A percentile compares a stretch with the other conserved stretches of the same genome.
phyloP scores from a whole-genome alignment of 2,888 invertebrate genomes.

The Macaria notata region DNA sequence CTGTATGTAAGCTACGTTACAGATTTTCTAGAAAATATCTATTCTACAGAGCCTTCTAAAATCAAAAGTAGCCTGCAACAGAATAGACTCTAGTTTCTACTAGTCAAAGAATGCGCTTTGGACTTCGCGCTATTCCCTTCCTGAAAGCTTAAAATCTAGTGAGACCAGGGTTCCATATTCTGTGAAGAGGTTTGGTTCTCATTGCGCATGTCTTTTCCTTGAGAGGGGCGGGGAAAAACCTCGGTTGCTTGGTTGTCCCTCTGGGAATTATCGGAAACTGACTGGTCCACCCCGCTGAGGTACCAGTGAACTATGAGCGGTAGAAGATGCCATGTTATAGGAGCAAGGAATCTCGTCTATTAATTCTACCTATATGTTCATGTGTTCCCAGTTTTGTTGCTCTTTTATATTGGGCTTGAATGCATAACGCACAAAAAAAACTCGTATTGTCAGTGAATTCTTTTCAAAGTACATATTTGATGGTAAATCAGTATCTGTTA shows the following conservation, averaged over 20 bases:
- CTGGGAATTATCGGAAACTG: slow-evolving; percentile 54
- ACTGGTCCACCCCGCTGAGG: slow-evolving; percentile 47
- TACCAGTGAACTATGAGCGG: slow-evolving; percentile 56
- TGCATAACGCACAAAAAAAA: too few species aligned
- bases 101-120: slow-evolving; percentile 41
- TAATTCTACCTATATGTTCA: too few species aligned
- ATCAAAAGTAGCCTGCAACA: background rate
- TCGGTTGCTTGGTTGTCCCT: slow-evolving; percentile 68
- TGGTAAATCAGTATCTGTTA: too few species aligned
- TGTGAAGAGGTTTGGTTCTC: slow-evolving; percentile 42
- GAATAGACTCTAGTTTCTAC: slow-evolving; percentile 1
- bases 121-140: slow-evolving; percentile 72
- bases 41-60: too few species aligned
- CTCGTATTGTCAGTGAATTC: too few species aligned
- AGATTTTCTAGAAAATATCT: too few species aligned
- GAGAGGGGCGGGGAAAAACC: slow-evolving; percentile 65
- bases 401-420: too few species aligned
- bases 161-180: slow-evolving; percentile 77
- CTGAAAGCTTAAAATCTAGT: slow-evolving; percentile 86
- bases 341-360: too few species aligned
- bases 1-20: too few species aligned
- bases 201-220: slow-evolving; percentile 45
- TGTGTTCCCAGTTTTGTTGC: too few species aligned
- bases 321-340: slow-evolving; percentile 32
- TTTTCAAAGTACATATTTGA: too few species aligned